Evolutionary conservation across 2,113 vertebrate genomes (phyloP), one percentile per base, ranked within the genome.

Genomic region (Gallinago media): DNA sequence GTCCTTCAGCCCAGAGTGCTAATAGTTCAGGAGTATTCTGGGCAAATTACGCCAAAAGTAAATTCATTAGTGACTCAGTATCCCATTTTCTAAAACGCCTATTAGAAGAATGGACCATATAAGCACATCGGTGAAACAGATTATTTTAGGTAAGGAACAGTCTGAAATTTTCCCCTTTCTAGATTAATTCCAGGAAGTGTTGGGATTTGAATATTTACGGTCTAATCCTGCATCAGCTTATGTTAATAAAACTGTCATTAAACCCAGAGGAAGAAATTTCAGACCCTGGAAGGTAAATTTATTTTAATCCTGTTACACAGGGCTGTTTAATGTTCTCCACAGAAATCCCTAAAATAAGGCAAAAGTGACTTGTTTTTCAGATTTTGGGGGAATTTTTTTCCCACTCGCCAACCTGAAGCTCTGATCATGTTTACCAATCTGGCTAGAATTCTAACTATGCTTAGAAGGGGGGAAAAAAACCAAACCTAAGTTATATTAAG

Each of bases 201-300:
- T 94, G 49, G 22, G 70, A 93, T 94, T 96, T 96, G 78, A 92
- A 94, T 96, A 95, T 92, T 97, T 85, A 95, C 1, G 0, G 88
- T 79, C 73, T 96, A 95, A 96, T 95, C 91, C 86, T 95, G 86
- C 80, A 86, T 79, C n/a, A 29, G n/a, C 4, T 97, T 95, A 97
- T 93, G 94, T 85, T 95, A 96, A 95, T 95, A 96, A 94, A 95
- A 94, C 61, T 89, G 66, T 68, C 83, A 78, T 96, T 96, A 91
- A 93, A 88, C 70, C 62, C 2, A 0, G n/a, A 87, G 70, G 88
- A 95, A 96, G 61, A 81, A 50, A 89, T 81, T 89, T 94, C 80
- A 95, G 73, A 74, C 36, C 31, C 95, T 96, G 70, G 52, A 92
- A 94, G 86, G 88, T 84, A 87, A 93, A 72, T 78, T 92, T 89